phyloP scores from a whole-genome alignment of 1,140 invertebrate species.

The Mamestra configurata region DNA sequence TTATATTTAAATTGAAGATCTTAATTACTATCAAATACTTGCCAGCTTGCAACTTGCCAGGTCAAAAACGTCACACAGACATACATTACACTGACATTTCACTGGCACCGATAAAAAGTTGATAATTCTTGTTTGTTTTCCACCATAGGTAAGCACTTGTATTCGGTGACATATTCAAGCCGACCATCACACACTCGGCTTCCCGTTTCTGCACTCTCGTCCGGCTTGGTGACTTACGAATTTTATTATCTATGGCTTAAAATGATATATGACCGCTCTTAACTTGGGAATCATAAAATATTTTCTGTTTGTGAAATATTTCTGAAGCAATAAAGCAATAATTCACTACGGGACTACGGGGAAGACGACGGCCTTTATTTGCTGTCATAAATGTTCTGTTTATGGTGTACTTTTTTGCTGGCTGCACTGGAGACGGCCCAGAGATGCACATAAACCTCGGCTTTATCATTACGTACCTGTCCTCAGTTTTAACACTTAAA shows the following conservation, averaged over 20 bases:
- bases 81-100: too few species aligned
- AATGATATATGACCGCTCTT: conserved; percentile 86
- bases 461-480: conserved; percentile 70
- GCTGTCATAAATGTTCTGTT: conserved; percentile 85
- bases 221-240: conserved; percentile 83
- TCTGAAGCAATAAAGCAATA: conserved; percentile 88
- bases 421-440: conserved; percentile 63
- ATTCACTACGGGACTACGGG: conserved; percentile 86
- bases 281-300: conserved; percentile 88
- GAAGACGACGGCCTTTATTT: conserved; percentile 87
- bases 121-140: background rate
- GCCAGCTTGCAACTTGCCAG: too few species aligned
- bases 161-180: conserved; percentile 54
- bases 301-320: conserved; percentile 88
- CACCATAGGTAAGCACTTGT: background rate
- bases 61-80: too few species aligned
- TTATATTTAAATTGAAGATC: too few species aligned
- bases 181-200: conserved; percentile 59
- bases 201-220: conserved; percentile 75
- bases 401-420: conserved; percentile 85
- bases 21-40: too few species aligned
- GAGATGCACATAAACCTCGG: conserved; percentile 74
- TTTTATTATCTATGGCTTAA: conserved; percentile 88
- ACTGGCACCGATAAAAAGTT: background rate
- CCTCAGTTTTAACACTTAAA: conserved; percentile 49